Base-by-base conservation (phyloP, 2,113 vertebrate species). In the Actenoides lindsayi region DNA sequence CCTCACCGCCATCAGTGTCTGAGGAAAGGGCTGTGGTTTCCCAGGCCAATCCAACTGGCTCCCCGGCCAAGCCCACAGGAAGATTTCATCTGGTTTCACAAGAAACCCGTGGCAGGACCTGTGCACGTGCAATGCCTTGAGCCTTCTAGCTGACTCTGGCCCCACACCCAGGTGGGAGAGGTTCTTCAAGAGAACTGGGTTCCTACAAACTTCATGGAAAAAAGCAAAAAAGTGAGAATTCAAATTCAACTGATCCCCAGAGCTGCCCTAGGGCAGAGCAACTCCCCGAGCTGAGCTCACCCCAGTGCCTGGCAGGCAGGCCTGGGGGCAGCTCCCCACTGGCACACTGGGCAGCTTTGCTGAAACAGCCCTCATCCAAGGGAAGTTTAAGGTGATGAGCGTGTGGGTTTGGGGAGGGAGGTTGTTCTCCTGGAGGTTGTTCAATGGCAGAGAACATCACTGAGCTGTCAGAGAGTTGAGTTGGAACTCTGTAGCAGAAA, bases 161-260 rank as follows among this genome's bases (percentile, higher is more conserved):
- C 18, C 33, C 48, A 7, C 31, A 6, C 3, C 5, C 3, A 0
- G 19, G 11, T 0, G 1, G 42, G 17, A 62, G 28, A 48, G 37
- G 13, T 35, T 56, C 30, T 73, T 35, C 33, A 42, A 0, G 5
- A 56, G 59, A 24, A 16, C 23, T 12, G 44, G 3, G 10, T 3
- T 93, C 69, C 79, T 33, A 42, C 23, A 83, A 2, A 51, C 30
- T 35, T 31, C 1, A 39, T 24, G 21, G 35, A 19, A 90, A 73
- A 20, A 64, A 48, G 35, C 57, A 42, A 62, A 54, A 54, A 69
- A 62, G 5, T 8, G 23, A 21, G n/a, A 39, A 57, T 69, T 73
- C 30, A 5, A 11, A 2, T 24, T 18, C 1, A 1, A 3, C 5
- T 1, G 0, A 37, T 13, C 19, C 6, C 33, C 51, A 50, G 75